Conservation (phyloP, 2,797 vertebrate genomes). For the Heteromormyrus szaboi region DNA sequence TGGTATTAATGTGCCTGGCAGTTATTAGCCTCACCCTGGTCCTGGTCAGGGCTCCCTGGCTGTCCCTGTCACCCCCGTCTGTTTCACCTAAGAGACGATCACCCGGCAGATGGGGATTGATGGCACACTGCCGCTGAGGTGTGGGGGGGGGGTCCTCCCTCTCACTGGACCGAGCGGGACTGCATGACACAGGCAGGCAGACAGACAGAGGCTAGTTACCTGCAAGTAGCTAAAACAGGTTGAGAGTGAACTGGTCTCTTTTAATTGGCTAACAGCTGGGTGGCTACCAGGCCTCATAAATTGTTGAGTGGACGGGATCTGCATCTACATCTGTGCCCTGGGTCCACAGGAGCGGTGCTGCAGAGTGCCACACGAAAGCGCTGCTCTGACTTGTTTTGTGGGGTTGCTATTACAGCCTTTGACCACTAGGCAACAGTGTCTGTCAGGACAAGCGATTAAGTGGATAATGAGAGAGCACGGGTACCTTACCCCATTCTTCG, state of each 20-base stretch:
- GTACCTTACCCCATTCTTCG: not conserved
- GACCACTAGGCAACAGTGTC: conserved; percentile 13
- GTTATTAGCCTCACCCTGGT: conserved; percentile 41
- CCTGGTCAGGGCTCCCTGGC: conserved; percentile 31
- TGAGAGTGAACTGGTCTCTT: not conserved
- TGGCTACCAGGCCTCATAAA: not conserved
- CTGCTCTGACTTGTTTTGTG: not conserved
- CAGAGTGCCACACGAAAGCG: not conserved
- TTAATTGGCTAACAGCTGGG: not conserved
- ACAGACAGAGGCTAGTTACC: not conserved
- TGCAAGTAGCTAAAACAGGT: not conserved
- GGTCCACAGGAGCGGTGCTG: not conserved
- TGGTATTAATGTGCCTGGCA: conserved; percentile 43
- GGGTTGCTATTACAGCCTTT: conserved; percentile 8
- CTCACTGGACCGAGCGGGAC: not conserved
- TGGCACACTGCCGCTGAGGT: not conserved
- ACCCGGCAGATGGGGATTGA: not conserved
- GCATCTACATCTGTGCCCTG: not conserved
- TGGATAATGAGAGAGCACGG: not conserved
- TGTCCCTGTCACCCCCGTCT: not conserved
- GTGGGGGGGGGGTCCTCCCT: not conserved
- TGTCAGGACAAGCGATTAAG: not conserved
- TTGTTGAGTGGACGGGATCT: not conserved
- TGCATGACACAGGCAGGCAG: not conserved
- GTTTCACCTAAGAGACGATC: not conserved